These are phyloP conservation scores for Opisthocomus hoazin DNA, from an alignment of 2,113 vertebrate genomes.

Conservation along the genomic window DNA sequence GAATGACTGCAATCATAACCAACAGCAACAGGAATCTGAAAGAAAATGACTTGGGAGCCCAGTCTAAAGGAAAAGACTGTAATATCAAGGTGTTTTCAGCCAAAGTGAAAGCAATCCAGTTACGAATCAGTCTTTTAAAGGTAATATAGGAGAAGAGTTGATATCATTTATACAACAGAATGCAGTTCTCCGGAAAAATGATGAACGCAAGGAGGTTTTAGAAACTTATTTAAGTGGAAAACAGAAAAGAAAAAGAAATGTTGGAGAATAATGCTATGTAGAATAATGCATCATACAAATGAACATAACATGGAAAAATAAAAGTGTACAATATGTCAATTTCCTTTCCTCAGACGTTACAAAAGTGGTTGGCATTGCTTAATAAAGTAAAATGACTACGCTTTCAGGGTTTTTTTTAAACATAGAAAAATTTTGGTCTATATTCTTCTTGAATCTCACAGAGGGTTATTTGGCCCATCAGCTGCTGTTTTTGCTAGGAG, in stretches of 20 bases:
- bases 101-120: neutral
- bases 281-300: neutral
- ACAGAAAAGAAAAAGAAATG: neutral
- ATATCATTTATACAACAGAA: neutral
- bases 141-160: neutral
- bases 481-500: neutral
- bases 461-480: rapidly evolving
- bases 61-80: neutral
- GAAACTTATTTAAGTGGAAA: neutral
- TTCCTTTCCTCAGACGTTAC: neutral
- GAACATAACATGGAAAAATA: neutral
- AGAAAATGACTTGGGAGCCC: neutral
- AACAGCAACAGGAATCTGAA: neutral
- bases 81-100: neutral
- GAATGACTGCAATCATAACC: neutral
- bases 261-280: neutral
- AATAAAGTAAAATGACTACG: neutral
- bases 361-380: neutral
- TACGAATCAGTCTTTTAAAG: neutral
- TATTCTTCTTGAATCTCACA: neutral
- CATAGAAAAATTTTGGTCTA: neutral
- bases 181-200: neutral
- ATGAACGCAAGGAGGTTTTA: neutral
- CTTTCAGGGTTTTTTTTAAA: neutral
- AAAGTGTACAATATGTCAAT: neutral